Base-by-base conservation (phyloP, 2,797 vertebrate species). In the Pagetopsis macropterus region DNA sequence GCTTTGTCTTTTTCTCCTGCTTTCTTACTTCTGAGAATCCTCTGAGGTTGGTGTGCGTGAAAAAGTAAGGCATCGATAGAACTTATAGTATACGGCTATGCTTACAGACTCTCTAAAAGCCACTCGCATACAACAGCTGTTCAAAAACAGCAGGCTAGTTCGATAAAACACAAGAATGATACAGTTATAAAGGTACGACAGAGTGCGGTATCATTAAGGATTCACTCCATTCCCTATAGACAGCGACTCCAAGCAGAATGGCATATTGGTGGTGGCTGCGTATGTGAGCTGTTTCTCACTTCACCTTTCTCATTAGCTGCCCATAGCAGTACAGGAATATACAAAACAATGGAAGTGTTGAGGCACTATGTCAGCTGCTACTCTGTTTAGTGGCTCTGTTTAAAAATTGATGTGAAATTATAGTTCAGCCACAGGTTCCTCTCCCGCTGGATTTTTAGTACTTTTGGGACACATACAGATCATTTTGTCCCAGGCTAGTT, bases 401-500 rank as follows among this genome's bases (percentile, higher is more conserved):
- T 76, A 57, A 71, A 81, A 83, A 89, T 69, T 72, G 37, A 52
- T 65, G 40, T 65, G 75, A 83, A 76, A 79, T 60, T 45, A 72
- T 51, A 63, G 59, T 67, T 81, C 52, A 84, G 43, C 46, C 61
- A 33, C 68, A 48, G 68, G 55, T 77, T 75, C 31, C 70, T 45
- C 54, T 80, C 65, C 52, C 21, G 55, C 67, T 65, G 80, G 75
- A 81, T 84, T 87, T 73, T 76, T 71, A 76, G 85, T 69, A 79
- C 79, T 81, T 76, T 43, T 68, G 83, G 77, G 85, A 86, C 2
- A 12, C 55, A 45, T 77, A 68, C 56, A 78, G 82, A 83, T 88
- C 65, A 70, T 83, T 84, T 74, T 43, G 77, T 87, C 69, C 19
- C 15, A 74, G 84, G 88, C 82, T 55, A 88, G 88, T 86, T 86